Base-by-base conservation (phyloP, 1,140 invertebrate genomes). In the Drosophila willistoni region DNA sequence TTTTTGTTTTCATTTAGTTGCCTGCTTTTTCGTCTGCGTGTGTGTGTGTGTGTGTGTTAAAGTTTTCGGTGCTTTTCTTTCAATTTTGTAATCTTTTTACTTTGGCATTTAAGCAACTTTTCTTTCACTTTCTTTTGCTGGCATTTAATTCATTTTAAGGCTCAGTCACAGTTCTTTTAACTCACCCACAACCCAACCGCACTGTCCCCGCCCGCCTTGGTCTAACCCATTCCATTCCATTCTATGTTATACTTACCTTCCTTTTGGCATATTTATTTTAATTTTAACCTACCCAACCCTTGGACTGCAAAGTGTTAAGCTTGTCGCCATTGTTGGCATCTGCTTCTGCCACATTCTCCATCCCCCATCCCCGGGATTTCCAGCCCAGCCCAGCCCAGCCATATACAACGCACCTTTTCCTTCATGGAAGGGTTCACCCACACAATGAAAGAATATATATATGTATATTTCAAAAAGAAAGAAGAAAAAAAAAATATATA, bases 301-400 rank as follows among this genome's bases (percentile, higher is more conserved):
- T 51, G 1, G 9, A 39, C 9, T 39, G 14, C 63, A 62, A 73
- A 74, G 72, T 74, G 73, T 73, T 75, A 62, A 75, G 73, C 71
- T 66, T 74, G 72, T 75, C 72, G 72, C 72, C 70, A 36, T 73
- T 73, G 72, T 56, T 73, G 63, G 72, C 72, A 74, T 74, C 72
- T 74, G 72, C 25, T 67, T 33, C 19, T 41, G 59, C 68, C 70
- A 73, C 59, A 51, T 51, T 22, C 3, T 51, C 44, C 17, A 63
- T 55, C 62, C 44, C 7, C 10, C 36, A 36, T 41, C 61, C 72
- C 10, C 10, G 1, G 1, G 9, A 34, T 10, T 10, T 34, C 34
- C 34, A 10, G 10, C 34, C 36, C 10, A 39, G 10, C 34, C 36
- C 10, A 39, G 9, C 1, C 10, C 34, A 36, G 61, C 69, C 72